Evolutionary conservation across 2,888 invertebrate genomes (phyloP), one percentile per base, ranked within the genome.

Genomic region (Ganaspis brasiliensis): DNA sequence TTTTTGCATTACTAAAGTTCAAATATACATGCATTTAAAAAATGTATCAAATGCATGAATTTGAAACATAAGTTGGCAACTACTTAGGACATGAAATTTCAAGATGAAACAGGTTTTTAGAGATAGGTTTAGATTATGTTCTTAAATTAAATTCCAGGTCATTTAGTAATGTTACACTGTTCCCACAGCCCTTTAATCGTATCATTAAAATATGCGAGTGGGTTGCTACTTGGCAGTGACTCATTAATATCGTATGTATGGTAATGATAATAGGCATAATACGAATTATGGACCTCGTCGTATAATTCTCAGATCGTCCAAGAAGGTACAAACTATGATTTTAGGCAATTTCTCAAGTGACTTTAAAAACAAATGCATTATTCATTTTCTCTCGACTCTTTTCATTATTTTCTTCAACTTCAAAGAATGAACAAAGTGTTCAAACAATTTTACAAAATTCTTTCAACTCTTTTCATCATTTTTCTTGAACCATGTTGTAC

Each of bases 201-300:
- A 35, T 71, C 31, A 71, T 71, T 35, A 55, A 71, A 71, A 49
- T 71, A 71, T 71, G 35, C 55, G 71, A 52, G 71, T 52, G 35
- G 52, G 55, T 19, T 35, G 35, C 16, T 24, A 71, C 52, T 71
- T 52, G 71, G 16, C 49, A 49, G 52, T 71, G 52, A 71, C 26
- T 71, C 21, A 71, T 71, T 71, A 71, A 71, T 55, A 31, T 71
- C 45, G 4, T 52, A 24, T 31, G n/a, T n/a, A 52, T 63, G 21
- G 40, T 45, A 45, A 63, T 63, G 63, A 3, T 63, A 63, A 63
- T 40, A 24, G 63, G 21, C 40, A 40, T 63, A 40, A 63, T 63
- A 63, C 63, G 63, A 63, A 40, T 45, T 40, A 63, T 21, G 14
- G 40, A 5, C 40, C 40, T 19, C 21, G 24, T 63, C 9, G n/a